phyloP scores from a whole-genome alignment of 2,113 vertebrate species.

The Phalacrocorax aristotelis region DNA sequence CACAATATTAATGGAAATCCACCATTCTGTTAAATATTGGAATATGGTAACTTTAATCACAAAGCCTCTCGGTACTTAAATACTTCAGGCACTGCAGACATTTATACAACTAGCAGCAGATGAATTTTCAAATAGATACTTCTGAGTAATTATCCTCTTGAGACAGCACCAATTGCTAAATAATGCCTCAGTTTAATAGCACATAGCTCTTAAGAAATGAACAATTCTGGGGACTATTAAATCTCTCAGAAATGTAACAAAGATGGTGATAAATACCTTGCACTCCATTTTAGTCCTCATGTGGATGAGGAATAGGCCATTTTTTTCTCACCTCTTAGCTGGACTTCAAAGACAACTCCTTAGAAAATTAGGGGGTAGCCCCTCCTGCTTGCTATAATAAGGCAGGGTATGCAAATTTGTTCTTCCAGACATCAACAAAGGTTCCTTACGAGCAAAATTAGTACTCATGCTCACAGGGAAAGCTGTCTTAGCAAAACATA shows the following conservation, averaged over 20 bases:
- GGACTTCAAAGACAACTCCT: slow-evolving; percentile 3
- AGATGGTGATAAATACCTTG: slow-evolving; percentile 58
- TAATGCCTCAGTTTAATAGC: slow-evolving; percentile 58
- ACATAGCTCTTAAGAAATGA: slow-evolving; percentile 59
- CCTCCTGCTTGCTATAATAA: neutral
- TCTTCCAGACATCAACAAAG: neutral
- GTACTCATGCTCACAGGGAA: neutral
- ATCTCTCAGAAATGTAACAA: slow-evolving; percentile 39
- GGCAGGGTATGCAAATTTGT: neutral
- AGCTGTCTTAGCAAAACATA: neutral
- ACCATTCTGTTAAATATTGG: slow-evolving; percentile 55
- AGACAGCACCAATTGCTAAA: slow-evolving; percentile 55
- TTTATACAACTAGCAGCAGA: slow-evolving; percentile 61
- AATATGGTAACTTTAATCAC: slow-evolving; percentile 35
- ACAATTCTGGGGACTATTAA: slow-evolving; percentile 57
- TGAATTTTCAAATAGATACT: slow-evolving; percentile 65
- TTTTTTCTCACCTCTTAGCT: slow-evolving; percentile 17
- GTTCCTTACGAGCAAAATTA: neutral
- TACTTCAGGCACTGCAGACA: slow-evolving; percentile 51
- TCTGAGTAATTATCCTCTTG: slow-evolving; percentile 66
- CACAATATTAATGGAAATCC: slow-evolving; percentile 36
- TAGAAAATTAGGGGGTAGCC: neutral
- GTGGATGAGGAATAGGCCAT: neutral
- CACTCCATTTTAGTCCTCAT: neutral
- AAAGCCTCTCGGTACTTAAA: slow-evolving; percentile 39